phyloP scores from a whole-genome alignment of 2,113 vertebrate species.

The Oxyruncus cristatus region DNA sequence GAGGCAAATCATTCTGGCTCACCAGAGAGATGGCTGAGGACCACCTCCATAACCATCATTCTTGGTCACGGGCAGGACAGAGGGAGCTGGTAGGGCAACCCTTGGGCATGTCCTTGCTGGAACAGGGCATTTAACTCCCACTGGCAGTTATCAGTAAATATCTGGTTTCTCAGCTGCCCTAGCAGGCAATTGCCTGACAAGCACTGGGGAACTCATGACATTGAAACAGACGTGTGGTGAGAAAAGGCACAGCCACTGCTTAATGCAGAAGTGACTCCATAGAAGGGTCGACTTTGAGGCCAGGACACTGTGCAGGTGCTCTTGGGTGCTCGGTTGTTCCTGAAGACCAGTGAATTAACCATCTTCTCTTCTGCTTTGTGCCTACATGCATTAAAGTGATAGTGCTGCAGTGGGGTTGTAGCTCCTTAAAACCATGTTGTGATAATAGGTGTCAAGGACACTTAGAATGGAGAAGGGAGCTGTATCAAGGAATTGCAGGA shows the following conservation, averaged over 20 bases:
- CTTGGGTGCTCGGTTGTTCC: background rate
- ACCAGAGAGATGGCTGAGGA: background rate
- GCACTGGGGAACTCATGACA: accelerated
- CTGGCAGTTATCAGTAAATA: background rate
- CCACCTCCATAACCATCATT: background rate
- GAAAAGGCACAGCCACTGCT: background rate
- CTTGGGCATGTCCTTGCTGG: background rate
- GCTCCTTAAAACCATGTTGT: background rate
- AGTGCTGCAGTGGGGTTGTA: background rate
- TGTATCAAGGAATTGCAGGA: background rate
- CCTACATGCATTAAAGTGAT: background rate
- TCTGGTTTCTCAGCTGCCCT: background rate
- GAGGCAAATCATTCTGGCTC: background rate
- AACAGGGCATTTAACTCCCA: background rate
- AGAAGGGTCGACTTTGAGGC: accelerated
- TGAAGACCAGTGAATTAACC: background rate
- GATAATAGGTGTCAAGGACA: background rate
- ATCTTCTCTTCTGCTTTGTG: background rate
- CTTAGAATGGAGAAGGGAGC: background rate
- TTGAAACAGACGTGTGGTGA: accelerated
- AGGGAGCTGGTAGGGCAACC: accelerated
- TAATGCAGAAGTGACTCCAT: background rate
- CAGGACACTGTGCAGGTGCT: background rate
- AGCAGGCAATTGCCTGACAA: background rate
- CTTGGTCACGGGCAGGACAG: background rate